A percentile compares a stretch with the other conserved stretches of the same genome.
These are phyloP conservation scores for Cephonodes hylas DNA, from an alignment of 2,888 invertebrate species.

Conservation along the genomic window DNA sequence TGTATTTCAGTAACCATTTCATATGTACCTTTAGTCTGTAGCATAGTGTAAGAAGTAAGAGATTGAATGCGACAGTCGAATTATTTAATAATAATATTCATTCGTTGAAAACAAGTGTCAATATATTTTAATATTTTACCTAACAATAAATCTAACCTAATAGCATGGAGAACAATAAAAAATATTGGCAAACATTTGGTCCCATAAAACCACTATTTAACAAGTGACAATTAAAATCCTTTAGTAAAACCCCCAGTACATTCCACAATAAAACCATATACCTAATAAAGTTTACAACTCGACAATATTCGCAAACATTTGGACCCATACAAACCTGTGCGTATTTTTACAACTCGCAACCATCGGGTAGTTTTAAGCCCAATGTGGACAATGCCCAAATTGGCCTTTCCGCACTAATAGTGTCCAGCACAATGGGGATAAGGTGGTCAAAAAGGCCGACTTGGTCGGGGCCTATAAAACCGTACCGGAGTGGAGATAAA, in stretches of 20 bases:
- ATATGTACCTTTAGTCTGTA: too few species aligned
- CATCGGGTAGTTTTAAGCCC: constrained; percentile 32
- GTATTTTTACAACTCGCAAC: constrained; percentile 21
- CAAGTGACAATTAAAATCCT: not conserved
- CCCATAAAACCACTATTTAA: not conserved
- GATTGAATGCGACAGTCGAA: too few species aligned
- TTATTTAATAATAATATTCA: too few species aligned
- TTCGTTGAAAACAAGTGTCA: too few species aligned
- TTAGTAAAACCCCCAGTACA: constrained; percentile 15
- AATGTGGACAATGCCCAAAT: constrained; percentile 31
- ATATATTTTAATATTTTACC: not conserved
- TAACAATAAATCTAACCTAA: not conserved
- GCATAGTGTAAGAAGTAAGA: too few species aligned
- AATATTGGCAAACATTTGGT: not conserved
- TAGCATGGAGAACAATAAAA: not conserved
- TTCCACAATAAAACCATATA: constrained; percentile 22
- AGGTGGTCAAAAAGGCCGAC: constrained; percentile 44
- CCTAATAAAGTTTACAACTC: constrained; percentile 27
- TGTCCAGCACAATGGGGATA: constrained; percentile 31
- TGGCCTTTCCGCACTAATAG: constrained; percentile 24
- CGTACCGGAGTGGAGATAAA: constrained; percentile 29
- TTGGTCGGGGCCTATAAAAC: constrained; percentile 11
- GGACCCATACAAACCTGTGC: constrained; percentile 23
- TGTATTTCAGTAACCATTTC: too few species aligned
- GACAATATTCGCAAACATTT: constrained; percentile 30